A percentile compares a stretch with the other conserved stretches of the same genome.
Conservation (phyloP, 2,888 invertebrate genomes). For the Epirrita christyi region DNA sequence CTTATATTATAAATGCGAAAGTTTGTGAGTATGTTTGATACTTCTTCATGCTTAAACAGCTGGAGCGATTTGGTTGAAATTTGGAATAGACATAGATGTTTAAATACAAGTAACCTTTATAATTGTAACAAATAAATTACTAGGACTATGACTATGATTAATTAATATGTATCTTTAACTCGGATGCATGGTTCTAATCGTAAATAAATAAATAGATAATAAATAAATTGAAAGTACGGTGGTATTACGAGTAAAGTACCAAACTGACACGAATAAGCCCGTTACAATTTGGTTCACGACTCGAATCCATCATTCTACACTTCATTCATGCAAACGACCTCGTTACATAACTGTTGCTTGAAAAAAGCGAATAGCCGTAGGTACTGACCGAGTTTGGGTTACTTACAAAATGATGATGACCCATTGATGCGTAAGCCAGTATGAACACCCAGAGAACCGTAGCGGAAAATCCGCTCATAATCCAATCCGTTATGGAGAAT, state of each 20-base stretch:
- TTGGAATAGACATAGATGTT: too few species aligned
- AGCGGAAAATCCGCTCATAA: conserved; percentile 8
- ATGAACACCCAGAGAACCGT: background rate
- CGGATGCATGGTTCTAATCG: too few species aligned
- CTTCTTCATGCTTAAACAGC: too few species aligned
- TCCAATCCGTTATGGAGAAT: background rate
- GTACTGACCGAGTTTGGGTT: conserved; percentile 49
- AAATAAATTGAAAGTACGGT: background rate
- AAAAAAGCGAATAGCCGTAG: conserved; percentile 40
- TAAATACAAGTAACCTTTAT: too few species aligned
- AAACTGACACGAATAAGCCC: conserved; percentile 1
- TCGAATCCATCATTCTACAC: conserved; percentile 23
- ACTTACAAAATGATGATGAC: conserved; percentile 45
- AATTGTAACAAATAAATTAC: too few species aligned
- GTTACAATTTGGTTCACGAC: conserved; percentile 33
- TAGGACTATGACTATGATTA: too few species aligned
- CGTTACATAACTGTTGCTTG: conserved; percentile 45
- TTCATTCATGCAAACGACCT: conserved; percentile 42
- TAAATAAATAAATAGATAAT: too few species aligned
- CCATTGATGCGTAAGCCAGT: conserved; percentile 38
- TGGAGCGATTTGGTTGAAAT: too few species aligned
- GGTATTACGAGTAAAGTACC: background rate
- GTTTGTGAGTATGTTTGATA: too few species aligned
- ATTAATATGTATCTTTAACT: too few species aligned
- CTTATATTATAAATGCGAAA: too few species aligned